A percentile compares a stretch with the other conserved stretches of the same genome.
Evolutionary conservation across 2,113 vertebrate species (phyloP).

Genomic region (Entelurus aequoreus): DNA sequence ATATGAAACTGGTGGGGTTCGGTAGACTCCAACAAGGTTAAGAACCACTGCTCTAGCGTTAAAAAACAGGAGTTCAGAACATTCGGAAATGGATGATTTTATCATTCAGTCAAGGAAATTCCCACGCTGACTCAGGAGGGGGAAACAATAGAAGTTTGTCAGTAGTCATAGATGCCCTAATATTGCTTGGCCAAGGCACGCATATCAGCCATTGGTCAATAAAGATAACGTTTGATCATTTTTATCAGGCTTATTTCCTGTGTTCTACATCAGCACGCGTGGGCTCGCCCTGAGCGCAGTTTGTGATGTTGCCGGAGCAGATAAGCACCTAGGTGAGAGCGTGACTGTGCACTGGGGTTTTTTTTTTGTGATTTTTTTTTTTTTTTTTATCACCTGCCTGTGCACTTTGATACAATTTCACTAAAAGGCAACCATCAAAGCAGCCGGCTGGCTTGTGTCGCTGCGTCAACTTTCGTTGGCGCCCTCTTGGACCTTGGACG

Average conservation of each 20-base stretch:
- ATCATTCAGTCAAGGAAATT: neutral
- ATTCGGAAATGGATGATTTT: neutral
- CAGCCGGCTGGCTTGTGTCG: slow-evolving; percentile 3
- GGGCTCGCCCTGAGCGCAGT: slow-evolving; percentile 28
- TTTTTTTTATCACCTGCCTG: slow-evolving; percentile 53
- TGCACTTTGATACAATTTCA: slow-evolving; percentile 66
- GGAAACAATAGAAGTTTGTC: too few species aligned
- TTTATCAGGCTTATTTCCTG: too few species aligned
- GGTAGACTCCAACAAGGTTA: too few species aligned
- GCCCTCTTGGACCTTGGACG: slow-evolving; percentile 13
- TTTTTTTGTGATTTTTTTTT: too few species aligned
- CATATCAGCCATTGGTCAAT: too few species aligned
- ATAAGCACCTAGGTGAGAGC: slow-evolving; percentile 41
- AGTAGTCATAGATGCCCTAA: too few species aligned
- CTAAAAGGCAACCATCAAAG: slow-evolving; percentile 14
- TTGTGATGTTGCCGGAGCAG: slow-evolving; percentile 50
- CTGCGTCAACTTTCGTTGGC: slow-evolving; percentile 16
- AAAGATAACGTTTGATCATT: too few species aligned
- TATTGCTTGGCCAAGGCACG: too few species aligned
- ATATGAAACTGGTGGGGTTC: too few species aligned
- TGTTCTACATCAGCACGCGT: slow-evolving; percentile 2
- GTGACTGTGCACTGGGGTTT: slow-evolving; percentile 15
- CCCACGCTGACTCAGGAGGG: neutral
- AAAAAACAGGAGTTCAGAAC: neutral
- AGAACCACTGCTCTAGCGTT: neutral